Base-by-base conservation (phyloP, 2,797 vertebrate genomes). In the Sphaeramia orbicularis region DNA sequence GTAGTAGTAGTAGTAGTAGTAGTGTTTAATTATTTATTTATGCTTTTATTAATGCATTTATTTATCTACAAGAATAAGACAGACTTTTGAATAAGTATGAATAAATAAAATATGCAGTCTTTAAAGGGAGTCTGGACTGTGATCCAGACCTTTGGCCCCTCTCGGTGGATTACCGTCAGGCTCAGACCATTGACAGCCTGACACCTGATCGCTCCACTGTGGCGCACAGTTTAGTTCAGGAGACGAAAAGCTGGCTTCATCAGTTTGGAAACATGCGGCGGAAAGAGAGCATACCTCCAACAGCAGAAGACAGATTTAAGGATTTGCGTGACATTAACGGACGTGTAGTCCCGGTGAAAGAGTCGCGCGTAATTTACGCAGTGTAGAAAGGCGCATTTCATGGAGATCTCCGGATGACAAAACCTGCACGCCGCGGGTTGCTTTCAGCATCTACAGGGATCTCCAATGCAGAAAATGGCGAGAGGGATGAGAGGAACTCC, bases 401-500 rank as follows among this genome's bases (percentile, higher is more conserved):
- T 86, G 89, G 84, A 81, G 79, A 75, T 61, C 71, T 78, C 59
- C 54, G 76, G 81, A 86, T 89, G 90, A 89, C 81, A 73, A 75
- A 70, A 86, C 66, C 73, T 85, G 81, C 75, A 61, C 65, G 74
- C 82, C 42, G 84, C 83, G 78, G 78, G 76, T 71, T 40, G 72
- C 61, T 67, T 75, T 85, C 81, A 85, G 86, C 86, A 88, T 88
- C 89, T 86, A 78, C 74, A 30, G 74, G 75, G 83, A 83, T 69
- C 71, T 72, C 41, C 57, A 24, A 43, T 11, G 80, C 71, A 85
- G 86, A 93, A 80, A 74, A 93, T 93, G 92, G 92, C 91, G 84
- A 84, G 86, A 47, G 64, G 82, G 78, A 82, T 75, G 80, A 85
- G 65, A 36, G 86, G 77, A 77, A 76, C 69, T 77, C 84, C 74